A percentile compares a stretch with the other conserved stretches of the same genome.
Conservation (phyloP, 2,113 vertebrate species). For the Gallinago jamesoni region DNA sequence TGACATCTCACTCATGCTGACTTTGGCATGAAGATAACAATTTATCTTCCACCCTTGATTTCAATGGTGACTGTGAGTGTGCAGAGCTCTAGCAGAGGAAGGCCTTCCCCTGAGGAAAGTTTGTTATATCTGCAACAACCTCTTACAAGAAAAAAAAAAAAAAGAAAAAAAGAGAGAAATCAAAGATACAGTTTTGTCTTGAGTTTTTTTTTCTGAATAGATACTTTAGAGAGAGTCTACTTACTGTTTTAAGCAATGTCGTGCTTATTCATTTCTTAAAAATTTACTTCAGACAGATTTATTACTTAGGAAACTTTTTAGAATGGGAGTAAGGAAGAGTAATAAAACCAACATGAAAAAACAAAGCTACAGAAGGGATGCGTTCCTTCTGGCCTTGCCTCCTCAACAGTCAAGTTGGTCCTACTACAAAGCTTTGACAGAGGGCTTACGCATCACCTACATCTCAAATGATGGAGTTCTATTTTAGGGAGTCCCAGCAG, state of each 20-base stretch:
- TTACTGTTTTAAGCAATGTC: not conserved
- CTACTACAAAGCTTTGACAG: not conserved
- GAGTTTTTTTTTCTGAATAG: not conserved
- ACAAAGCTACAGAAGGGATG: not conserved
- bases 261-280: not conserved
- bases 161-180: not conserved
- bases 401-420: not conserved
- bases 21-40: not conserved
- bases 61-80: rapidly evolving
- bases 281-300: not conserved
- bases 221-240: not conserved
- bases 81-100: not conserved
- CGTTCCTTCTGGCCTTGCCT: not conserved
- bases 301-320: not conserved
- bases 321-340: not conserved
- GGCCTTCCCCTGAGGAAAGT: not conserved
- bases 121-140: not conserved
- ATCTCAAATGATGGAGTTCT: not conserved
- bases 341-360: not conserved
- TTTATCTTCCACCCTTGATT: not conserved
- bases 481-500: not conserved
- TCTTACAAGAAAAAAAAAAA: not conserved
- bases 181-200: not conserved
- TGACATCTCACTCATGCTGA: not conserved
- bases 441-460: not conserved